Base-by-base conservation (phyloP, 2,888 invertebrate species). In the Cerastis leucographa region DNA sequence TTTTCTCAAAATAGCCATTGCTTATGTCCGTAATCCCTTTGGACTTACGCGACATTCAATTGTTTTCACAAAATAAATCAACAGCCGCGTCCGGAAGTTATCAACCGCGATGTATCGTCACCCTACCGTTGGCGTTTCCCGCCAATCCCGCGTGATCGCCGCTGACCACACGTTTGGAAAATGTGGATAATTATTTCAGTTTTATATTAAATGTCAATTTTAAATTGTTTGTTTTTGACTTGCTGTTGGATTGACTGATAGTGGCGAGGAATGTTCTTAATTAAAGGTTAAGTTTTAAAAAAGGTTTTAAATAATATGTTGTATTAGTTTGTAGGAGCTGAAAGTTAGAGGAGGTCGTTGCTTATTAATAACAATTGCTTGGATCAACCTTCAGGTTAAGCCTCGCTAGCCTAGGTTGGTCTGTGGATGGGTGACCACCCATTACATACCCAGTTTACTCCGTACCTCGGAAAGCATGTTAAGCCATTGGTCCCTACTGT, bases 81-180 rank as follows among this genome's bases (percentile, higher is more conserved):
- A 61, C 44, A n/a, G 9, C 14, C 59, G 56, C 44, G 69, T 81
- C 77, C 78, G 54, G 17, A 25, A 66, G 42, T 44, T 69, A 59
- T 71, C 22, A n/a, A 44, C 19, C 8, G n/a, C 42, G 49, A 61
- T 44, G 64, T 59, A 66, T 87, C 74, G 90, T 82, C 82, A 85
- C 88, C 80, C 81, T 78, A 84, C 69, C 70, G 87, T 78, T 81
- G 86, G 88, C 87, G 82, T 77, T 88, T 86, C 87, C 86, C 80
- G 87, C 87, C 90, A 89, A 89, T 89, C 88, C 87, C 75, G 88
- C 89, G 87, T 88, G 90, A 89, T 86, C 89, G 86, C 86, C 89
- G 85, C 73, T 88, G 85, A 87, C 90, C 91, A 89, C 90, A 89
- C 87, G 89, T 89, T 89, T 86, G 89, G 84, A 87, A 88, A 87